Percentiles rank a stretch among this genome's conserved stretches.
These are phyloP conservation scores for Chrysoperla carnea DNA, from an alignment of 1,140 invertebrate species.

Conservation along the genomic window DNA sequence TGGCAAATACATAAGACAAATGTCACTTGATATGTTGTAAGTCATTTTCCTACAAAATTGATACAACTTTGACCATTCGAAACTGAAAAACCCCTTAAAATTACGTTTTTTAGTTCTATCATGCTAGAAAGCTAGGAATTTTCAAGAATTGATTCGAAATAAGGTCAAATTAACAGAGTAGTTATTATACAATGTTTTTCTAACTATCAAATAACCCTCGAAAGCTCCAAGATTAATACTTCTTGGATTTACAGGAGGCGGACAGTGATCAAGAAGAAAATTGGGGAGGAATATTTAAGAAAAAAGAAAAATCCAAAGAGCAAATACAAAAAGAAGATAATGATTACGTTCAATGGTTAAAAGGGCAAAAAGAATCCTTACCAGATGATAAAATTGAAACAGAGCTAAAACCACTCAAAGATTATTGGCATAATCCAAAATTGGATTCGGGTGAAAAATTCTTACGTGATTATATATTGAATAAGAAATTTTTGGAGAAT, in stretches of 20 bases:
- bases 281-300: constrained; percentile 35
- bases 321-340: constrained; percentile 41
- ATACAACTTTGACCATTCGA: too few relatives aligned
- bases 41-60: too few relatives aligned
- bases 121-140: too few relatives aligned
- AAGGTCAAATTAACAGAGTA: too few relatives aligned
- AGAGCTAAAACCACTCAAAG: constrained; percentile 54
- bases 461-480: constrained; percentile 80
- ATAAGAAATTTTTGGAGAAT: constrained; percentile 54
- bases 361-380: constrained; percentile 50
- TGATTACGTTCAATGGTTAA: constrained; percentile 67
- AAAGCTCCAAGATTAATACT: too few relatives aligned
- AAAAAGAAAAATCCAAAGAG: constrained; percentile 40
- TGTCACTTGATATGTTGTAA: too few relatives aligned
- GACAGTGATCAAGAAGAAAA: constrained; percentile 29
- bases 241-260: constrained; percentile 29
- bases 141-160: too few relatives aligned
- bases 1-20: too few relatives aligned
- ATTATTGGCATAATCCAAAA: constrained; percentile 70
- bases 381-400: constrained; percentile 37
- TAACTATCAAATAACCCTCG: too few relatives aligned
- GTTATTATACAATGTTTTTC: too few relatives aligned
- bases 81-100: too few relatives aligned
- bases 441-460: constrained; percentile 74
- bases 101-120: too few relatives aligned